phyloP scores from a whole-genome alignment of 1,140 invertebrate species.

The Penaeus japonicus region DNA sequence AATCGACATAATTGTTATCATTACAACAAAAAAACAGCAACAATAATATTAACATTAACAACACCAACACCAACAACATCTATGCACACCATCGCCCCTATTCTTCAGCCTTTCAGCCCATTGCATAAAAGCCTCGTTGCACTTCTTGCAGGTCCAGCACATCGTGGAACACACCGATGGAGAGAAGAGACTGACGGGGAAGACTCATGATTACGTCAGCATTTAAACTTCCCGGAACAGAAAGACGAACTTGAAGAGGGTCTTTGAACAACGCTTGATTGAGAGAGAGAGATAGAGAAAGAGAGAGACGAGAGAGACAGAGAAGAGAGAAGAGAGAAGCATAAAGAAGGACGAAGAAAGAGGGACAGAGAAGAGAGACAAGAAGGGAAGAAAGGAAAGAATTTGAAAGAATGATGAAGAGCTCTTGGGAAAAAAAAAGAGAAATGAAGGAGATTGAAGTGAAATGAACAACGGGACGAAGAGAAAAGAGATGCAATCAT shows the following conservation, averaged over 20 bases:
- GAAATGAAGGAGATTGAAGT: not conserved
- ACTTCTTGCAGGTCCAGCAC: slow-evolving; percentile 19
- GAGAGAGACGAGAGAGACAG: not conserved
- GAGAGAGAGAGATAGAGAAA: no score
- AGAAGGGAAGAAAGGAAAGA: not conserved
- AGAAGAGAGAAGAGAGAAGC: not conserved
- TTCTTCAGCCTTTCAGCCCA: not conserved
- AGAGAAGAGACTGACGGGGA: slow-evolving; percentile 46
- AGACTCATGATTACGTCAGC: slow-evolving; percentile 9
- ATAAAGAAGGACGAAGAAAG: not conserved
- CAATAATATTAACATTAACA: no score
- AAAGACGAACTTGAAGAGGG: not conserved
- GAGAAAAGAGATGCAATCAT: no score
- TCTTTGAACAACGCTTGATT: no score
- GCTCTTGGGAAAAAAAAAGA: not conserved
- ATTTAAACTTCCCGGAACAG: not conserved
- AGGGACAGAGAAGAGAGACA: not conserved
- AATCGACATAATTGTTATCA: no score
- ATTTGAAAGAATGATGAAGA: not conserved
- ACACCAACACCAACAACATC: no score
- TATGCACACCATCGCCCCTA: no score
- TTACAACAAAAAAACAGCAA: no score
- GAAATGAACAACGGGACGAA: not conserved
- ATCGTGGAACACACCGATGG: slow-evolving; percentile 34
- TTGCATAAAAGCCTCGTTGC: not conserved